A percentile compares a stretch with the other conserved stretches of the same genome.
phyloP scores from a whole-genome alignment of 2,888 invertebrate species.

The Lingula anatina region DNA sequence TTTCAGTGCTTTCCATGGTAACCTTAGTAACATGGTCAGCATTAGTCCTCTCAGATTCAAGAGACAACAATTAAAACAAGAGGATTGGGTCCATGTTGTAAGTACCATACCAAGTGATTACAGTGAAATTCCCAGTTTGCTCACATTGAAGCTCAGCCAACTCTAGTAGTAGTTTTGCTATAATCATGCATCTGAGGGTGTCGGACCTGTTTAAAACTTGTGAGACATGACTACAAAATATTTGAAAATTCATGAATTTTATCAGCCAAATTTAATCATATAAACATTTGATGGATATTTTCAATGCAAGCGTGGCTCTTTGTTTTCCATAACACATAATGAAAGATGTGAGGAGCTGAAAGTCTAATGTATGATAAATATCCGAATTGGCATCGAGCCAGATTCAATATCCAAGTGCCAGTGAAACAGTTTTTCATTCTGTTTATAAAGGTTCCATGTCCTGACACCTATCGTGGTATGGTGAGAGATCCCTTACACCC shows the following conservation, averaged over 20 bases:
- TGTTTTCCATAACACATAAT: too few relatives aligned
- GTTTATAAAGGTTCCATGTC: slow-evolving; percentile 69
- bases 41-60: slow-evolving; percentile 97
- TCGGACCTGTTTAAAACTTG: too few relatives aligned
- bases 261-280: too few relatives aligned
- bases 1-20: slow-evolving; percentile 95
- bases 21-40: slow-evolving; percentile 88
- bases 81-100: slow-evolving; percentile 54
- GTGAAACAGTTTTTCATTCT: neutral
- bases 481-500: slow-evolving; percentile 56
- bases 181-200: too few relatives aligned
- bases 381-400: neutral
- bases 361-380: neutral
- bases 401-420: neutral
- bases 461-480: slow-evolving; percentile 78
- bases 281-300: too few relatives aligned
- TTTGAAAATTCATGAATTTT: too few relatives aligned
- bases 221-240: too few relatives aligned
- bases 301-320: too few relatives aligned
- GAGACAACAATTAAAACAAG: slow-evolving; percentile 69
- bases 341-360: too few relatives aligned
- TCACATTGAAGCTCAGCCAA: too few relatives aligned
- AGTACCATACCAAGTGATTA: slow-evolving; percentile 17
- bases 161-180: too few relatives aligned
- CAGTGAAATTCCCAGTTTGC: too few relatives aligned